Base-by-base conservation (phyloP, 2,797 vertebrate species). In the Xyrichtys novacula region DNA sequence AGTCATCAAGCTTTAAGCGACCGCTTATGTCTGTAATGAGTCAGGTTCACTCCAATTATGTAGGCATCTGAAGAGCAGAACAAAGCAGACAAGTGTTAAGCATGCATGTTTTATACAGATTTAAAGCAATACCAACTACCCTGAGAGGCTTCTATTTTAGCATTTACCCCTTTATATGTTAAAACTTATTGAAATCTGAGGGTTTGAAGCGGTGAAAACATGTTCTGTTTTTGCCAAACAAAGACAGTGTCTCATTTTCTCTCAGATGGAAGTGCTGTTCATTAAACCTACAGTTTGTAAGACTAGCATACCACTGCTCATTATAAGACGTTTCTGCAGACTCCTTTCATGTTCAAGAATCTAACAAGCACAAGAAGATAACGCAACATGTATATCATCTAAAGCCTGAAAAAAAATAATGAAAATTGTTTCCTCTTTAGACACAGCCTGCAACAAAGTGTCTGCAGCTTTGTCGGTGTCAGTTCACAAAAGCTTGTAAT, bases 11-110 rank as follows among this genome's bases (percentile, higher is more conserved):
- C 77, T 68, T 61, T 42, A 75, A 78, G 64, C 32, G 16, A 25
- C 64, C 65, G 59, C 57, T 73, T 56, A 59, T 70, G 54, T 66
- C 72, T 78, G 75, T 79, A 79, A 77, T 78, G 62, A 78, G 61
- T 56, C 3, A 32, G 78, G 55, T 77, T 84, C 26, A 44, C 39
- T 70, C 39, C 53, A 80, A 62, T 85, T 70, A 65, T 54, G 46
- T 22, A 39, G 43, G 69, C 59, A 76, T 66, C 56, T 78, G 53
- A 83, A 52, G 43, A 56, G 11, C 39, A 44, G 44, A 49, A 71
- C 31, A 72, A 79, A 83, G 65, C 71, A 39, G 44, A 65, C 53
- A 28, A 39, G 48, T 53, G 15, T 50, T 42, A 67, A 40, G 23
- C 11, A 1, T 22, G 46, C 29, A 12, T 19, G 19, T 31, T 58